Base-by-base conservation (phyloP, 1,140 invertebrate species). In the Pseudomyrmex flavicornis region DNA sequence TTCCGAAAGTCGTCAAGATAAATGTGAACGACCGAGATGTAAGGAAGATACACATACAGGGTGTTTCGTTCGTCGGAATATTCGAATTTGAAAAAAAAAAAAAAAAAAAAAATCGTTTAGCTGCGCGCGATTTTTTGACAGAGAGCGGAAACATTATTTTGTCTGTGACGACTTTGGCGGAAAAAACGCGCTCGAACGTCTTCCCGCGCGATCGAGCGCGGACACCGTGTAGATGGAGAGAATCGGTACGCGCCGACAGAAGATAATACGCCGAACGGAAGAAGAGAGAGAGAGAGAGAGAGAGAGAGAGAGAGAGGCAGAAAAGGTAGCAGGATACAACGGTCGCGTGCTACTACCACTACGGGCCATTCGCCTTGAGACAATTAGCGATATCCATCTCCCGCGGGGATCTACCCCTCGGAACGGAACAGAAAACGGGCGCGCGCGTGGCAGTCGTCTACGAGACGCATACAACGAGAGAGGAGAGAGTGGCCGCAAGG, bases 301-400 rank as follows among this genome's bases (percentile, higher is more conserved):
- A 62, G 22, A 20, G n/a, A 2, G 44, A 20, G 20, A 2, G 44
- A 17, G 1, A 9, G 66, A 62, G 22, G 48, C 44, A 56, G 22
- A 56, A 44, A 54, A 48, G 44, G 59, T 13, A 52, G 80, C 15
- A 66, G 69, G 66, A 72, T 63, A 83, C 88, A 91, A 90, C 90
- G 90, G 87, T 89, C 85, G 82, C 84, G 70, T 82, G 85, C 82
- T 72, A 63, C 26, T 52, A 84, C 68, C 63, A 56, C 59, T 59
- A 50, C 61, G 10, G 66, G 26, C 26, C 66, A 84, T 72, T 86
- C 66, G 68, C 82, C 83, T 87, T 83, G 54, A 80, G 89, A 91
- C 79, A 86, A 89, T 91, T 91, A 90, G 56, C 59, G 90, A 91
- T 91, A 90, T 76, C 22, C 69, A 90, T 90, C 90, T 90, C 15